phyloP scores from a whole-genome alignment of 2,113 vertebrate genomes.

The Corythornis cristatus region DNA sequence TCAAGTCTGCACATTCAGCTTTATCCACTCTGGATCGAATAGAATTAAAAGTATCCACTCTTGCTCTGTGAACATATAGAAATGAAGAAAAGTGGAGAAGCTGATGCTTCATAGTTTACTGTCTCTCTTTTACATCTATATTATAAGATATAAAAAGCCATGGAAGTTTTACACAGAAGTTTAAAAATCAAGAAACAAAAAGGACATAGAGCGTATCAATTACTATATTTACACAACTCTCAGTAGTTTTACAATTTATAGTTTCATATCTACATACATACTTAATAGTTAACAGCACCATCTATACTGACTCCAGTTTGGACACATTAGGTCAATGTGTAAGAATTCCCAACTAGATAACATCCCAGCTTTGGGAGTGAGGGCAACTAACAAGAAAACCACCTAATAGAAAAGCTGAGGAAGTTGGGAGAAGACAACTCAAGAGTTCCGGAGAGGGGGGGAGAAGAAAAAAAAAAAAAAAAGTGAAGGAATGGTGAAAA shows the following conservation, averaged over 20 bases:
- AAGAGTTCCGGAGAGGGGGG: not conserved
- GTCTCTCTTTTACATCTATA: not conserved
- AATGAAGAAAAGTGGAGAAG: not conserved
- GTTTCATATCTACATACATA: not conserved
- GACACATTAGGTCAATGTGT: not conserved
- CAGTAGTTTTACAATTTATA: not conserved
- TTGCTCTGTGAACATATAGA: not conserved
- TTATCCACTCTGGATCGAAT: not conserved
- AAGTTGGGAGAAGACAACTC: not conserved
- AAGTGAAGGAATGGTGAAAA: not conserved
- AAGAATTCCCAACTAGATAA: not conserved
- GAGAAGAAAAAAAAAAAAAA: too few relatives aligned
- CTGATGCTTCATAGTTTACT: not conserved
- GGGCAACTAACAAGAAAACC: not conserved
- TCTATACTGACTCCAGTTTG: not conserved
- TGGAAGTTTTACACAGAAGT: not conserved
- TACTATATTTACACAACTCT: not conserved
- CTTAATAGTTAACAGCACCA: not conserved
- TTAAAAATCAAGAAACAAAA: not conserved
- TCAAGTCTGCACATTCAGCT: not conserved
- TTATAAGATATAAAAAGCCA: not conserved
- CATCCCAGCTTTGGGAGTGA: not conserved
- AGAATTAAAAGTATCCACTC: not conserved
- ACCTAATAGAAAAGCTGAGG: not conserved
- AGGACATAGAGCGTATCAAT: not conserved